These are phyloP conservation scores for Vultur gryphus DNA, from an alignment of 2,797 vertebrate species.

Conservation along the genomic window DNA sequence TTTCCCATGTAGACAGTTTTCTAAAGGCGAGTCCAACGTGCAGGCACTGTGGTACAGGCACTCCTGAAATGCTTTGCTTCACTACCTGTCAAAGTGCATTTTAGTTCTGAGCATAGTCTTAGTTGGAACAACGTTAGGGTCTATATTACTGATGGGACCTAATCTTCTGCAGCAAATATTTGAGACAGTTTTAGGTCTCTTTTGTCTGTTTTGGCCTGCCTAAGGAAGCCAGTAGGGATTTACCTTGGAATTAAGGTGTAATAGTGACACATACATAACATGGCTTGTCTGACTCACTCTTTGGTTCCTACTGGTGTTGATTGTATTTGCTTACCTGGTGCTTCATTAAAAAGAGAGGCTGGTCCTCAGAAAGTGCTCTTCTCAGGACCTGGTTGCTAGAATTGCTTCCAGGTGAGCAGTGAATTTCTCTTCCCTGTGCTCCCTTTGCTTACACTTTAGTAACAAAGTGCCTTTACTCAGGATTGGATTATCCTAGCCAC, in stretches of 20 bases:
- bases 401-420: neutral
- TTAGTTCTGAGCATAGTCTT: neutral
- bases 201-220: neutral
- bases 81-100: neutral
- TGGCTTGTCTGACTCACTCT: neutral
- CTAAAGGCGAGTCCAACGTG: rapidly evolving
- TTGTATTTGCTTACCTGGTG: neutral
- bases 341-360: neutral
- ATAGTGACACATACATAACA: neutral
- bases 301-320: neutral
- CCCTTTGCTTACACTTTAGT: neutral
- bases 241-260: neutral
- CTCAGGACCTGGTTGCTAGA: neutral
- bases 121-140: neutral
- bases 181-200: neutral
- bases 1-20: neutral
- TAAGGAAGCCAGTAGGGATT: neutral
- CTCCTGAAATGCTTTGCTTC: neutral
- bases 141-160: neutral
- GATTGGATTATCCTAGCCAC: neutral
- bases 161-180: neutral
- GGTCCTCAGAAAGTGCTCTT: neutral
- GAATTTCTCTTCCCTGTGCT: neutral
- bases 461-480: neutral
- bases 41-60: neutral